These are phyloP conservation scores for Tor tambroides DNA, from an alignment of 2,113 vertebrate species.

Conservation along the genomic window DNA sequence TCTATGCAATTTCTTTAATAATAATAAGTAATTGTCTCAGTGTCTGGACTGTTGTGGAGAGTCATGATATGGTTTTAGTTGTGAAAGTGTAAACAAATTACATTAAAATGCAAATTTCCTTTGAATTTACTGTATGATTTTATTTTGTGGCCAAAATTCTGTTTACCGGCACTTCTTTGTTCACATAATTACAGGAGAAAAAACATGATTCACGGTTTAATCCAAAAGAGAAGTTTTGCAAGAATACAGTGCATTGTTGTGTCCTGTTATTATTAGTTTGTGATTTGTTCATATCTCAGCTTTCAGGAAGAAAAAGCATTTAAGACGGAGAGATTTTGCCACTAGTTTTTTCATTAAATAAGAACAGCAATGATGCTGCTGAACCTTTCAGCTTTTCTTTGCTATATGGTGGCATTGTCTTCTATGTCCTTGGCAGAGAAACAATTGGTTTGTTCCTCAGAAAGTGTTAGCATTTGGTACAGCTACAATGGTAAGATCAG, in stretches of 20 bases:
- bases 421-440: background rate
- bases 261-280: background rate
- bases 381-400: background rate
- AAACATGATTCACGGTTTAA: background rate
- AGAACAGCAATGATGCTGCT: background rate
- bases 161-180: background rate
- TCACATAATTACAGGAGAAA: background rate
- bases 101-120: background rate
- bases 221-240: conserved; percentile 22
- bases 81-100: background rate
- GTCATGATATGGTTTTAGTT: background rate
- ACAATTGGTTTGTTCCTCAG: conserved; percentile 43
- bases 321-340: background rate
- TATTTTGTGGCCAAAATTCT: too few relatives aligned
- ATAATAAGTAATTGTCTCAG: background rate
- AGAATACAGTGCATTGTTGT: conserved; percentile 5
- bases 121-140: background rate
- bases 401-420: background rate
- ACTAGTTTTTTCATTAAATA: background rate
- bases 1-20: background rate
- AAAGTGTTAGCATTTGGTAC: conserved; percentile 26
- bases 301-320: background rate
- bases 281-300: background rate
- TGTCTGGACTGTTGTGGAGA: background rate
- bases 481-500: conserved; percentile 47